phyloP scores from a whole-genome alignment of 2,888 invertebrate genomes.

The Campopleginae sp. region DNA sequence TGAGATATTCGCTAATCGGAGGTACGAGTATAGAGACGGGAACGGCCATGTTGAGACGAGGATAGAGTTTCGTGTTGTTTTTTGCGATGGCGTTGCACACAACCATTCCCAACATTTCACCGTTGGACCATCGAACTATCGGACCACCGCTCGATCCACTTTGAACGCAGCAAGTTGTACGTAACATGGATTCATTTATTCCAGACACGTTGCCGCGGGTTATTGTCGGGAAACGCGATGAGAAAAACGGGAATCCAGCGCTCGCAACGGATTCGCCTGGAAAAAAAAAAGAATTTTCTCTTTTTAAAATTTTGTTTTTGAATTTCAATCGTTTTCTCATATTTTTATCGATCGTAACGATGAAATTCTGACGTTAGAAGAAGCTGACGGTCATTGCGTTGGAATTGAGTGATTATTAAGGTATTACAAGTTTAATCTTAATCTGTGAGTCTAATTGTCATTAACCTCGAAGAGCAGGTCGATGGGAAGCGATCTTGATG shows the following conservation, averaged over 20 bases:
- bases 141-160: constrained; percentile 88
- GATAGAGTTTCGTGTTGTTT: constrained; percentile 85
- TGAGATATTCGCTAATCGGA: constrained; percentile 84
- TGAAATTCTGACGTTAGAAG: neutral
- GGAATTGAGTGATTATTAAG: neutral
- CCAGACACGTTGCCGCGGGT: constrained; percentile 86
- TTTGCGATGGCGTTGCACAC: constrained; percentile 86
- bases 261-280: constrained; percentile 87
- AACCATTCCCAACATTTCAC: constrained; percentile 86
- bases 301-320: neutral
- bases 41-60: constrained; percentile 87
- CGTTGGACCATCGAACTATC: constrained; percentile 84
- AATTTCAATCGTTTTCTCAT: neutral
- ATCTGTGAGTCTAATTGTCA: constrained; percentile 77
- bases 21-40: constrained; percentile 85
- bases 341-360: neutral
- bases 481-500: constrained; percentile 69
- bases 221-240: constrained; percentile 85
- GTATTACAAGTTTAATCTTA: neutral
- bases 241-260: constrained; percentile 87
- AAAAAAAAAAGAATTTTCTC: constrained; percentile 52
- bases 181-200: constrained; percentile 86
- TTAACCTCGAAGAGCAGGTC: constrained; percentile 75
- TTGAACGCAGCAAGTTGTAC: constrained; percentile 88
- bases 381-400: neutral